phyloP scores from a whole-genome alignment of 2,797 vertebrate species.

The Anguilla marmorata region DNA sequence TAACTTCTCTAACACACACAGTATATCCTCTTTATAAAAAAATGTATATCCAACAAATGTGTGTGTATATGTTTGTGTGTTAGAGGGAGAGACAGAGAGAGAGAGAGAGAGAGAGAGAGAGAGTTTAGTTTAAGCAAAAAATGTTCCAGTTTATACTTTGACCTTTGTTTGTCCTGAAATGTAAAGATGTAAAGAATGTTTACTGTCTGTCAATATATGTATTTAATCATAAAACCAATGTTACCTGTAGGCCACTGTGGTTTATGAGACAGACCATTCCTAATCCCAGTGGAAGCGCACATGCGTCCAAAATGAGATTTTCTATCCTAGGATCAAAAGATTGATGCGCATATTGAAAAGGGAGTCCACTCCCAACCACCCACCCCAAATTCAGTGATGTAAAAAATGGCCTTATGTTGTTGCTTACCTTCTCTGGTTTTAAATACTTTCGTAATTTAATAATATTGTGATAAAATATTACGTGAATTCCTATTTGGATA shows the following conservation, averaged over 20 bases:
- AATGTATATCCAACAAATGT: no score
- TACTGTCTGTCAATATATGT: background rate
- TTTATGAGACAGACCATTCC: background rate
- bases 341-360: background rate
- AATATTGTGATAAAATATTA: background rate
- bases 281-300: background rate
- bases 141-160: background rate
- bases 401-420: background rate
- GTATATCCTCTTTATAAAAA: no score
- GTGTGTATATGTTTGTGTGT: no score
- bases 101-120: no score
- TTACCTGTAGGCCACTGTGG: background rate
- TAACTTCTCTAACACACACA: no score
- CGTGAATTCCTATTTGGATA: background rate
- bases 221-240: background rate
- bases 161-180: background rate
- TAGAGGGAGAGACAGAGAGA: no score
- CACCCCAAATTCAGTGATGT: background rate
- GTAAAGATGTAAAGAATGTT: slow-evolving; percentile 1
- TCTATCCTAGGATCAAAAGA: background rate
- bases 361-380: background rate
- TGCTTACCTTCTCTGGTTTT: background rate
- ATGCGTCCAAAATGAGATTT: slow-evolving; percentile 12
- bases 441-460: background rate
- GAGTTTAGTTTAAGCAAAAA: no score